Percentiles rank a stretch among this genome's conserved stretches.
phyloP scores from a whole-genome alignment of 2,113 vertebrate genomes.

The Cololabis saira region DNA sequence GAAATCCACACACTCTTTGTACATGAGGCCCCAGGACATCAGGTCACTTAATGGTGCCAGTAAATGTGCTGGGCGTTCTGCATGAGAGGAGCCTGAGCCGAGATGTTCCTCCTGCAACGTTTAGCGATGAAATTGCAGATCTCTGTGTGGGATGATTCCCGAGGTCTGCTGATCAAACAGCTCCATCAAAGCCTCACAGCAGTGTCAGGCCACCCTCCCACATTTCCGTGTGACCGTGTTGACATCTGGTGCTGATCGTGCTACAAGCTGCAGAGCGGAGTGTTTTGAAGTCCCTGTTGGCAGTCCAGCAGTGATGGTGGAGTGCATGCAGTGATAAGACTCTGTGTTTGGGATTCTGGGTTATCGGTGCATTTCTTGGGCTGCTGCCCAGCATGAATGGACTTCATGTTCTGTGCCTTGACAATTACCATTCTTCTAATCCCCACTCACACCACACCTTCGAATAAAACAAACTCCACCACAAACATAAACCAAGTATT shows the following conservation, averaged over 20 bases:
- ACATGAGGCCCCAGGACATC: too few species aligned
- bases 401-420: not conserved
- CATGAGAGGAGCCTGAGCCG: not conserved
- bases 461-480: constrained; percentile 30
- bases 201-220: not conserved
- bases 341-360: not conserved
- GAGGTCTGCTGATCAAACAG: constrained; percentile 22
- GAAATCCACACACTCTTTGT: too few species aligned
- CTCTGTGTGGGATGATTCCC: constrained; percentile 33
- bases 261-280: not conserved
- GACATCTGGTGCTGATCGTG: constrained; percentile 55
- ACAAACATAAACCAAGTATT: constrained; percentile 30
- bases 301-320: constrained; percentile 1
- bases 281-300: constrained; percentile 37
- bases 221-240: not conserved
- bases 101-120: not conserved
- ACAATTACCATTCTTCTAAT: constrained; percentile 33
- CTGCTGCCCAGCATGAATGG: constrained; percentile 16
- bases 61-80: too few species aligned
- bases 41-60: too few species aligned
- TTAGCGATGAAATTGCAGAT: not conserved
- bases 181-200: constrained; percentile 47
- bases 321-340: not conserved
- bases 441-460: constrained; percentile 15
- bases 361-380: not conserved